Evolutionary conservation across 2,888 invertebrate genomes (phyloP).

Genomic region (Agrotis ipsilon): DNA sequence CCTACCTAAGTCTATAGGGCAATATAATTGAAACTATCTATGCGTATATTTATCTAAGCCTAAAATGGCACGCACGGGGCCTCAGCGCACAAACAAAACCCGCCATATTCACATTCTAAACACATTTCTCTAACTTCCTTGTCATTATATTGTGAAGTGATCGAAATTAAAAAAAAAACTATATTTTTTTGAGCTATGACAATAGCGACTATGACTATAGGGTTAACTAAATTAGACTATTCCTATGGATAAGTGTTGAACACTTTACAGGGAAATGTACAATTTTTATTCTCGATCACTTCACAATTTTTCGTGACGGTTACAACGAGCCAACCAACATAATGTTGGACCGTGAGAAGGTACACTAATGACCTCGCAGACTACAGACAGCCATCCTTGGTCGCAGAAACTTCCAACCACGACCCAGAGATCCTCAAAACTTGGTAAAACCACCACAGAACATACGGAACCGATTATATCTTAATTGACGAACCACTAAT

Average conservation of each 20-base stretch:
- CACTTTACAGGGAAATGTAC: constrained; percentile 50
- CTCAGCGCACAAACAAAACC: constrained; percentile 77
- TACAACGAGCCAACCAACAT: constrained; percentile 36
- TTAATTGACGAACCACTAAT: constrained; percentile 88
- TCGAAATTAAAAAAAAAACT: constrained; percentile 48
- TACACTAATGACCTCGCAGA: constrained; percentile 42
- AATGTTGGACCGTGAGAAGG: constrained; percentile 44
- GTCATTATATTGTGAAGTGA: constrained; percentile 61
- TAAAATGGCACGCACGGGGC: constrained; percentile 83
- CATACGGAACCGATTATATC: constrained; percentile 71
- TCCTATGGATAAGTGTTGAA: constrained; percentile 53
- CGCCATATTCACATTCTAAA: constrained; percentile 68
- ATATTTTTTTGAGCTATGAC: constrained; percentile 43
- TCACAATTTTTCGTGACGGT: constrained; percentile 54
- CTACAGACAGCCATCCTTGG: constrained; percentile 9
- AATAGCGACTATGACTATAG: constrained; percentile 44
- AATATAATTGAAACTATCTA: constrained; percentile 83
- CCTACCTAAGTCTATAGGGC: constrained; percentile 56
- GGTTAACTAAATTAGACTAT: constrained; percentile 47
- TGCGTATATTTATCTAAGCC: constrained; percentile 82
- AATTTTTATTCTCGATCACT: constrained; percentile 55
- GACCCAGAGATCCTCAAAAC: constrained; percentile 39
- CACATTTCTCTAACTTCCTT: constrained; percentile 55
- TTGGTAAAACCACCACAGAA: constrained; percentile 65
- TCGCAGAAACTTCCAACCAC: constrained; percentile 15